Percentiles rank a stretch among this genome's conserved stretches.
These are phyloP conservation scores for Tympanuchus pallidicinctus DNA, from an alignment of 2,113 vertebrate genomes.

Conservation along the genomic window DNA sequence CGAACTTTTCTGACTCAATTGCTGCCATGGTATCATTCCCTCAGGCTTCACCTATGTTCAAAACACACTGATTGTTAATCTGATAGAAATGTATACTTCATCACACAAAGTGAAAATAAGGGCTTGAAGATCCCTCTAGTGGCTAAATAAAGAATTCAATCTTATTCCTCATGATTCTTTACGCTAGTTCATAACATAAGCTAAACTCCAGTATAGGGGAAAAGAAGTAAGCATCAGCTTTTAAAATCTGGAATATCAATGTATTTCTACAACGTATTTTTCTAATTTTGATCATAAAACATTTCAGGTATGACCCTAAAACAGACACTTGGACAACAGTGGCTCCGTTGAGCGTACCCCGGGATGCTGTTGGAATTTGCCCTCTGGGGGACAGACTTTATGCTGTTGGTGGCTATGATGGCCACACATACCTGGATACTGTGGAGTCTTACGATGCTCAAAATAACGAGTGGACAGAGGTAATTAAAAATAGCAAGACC, in stretches of 20 bases:
- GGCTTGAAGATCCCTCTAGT: slow-evolving; percentile 45
- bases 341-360: slow-evolving; percentile 89
- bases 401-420: slow-evolving; percentile 95
- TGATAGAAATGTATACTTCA: neutral
- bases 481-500: slow-evolving; percentile 45
- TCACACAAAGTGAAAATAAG: neutral
- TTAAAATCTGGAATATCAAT: neutral
- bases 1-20: neutral
- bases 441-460: slow-evolving; percentile 96
- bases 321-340: slow-evolving; percentile 94
- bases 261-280: neutral
- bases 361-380: slow-evolving; percentile 93
- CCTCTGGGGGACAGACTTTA: slow-evolving; percentile 92
- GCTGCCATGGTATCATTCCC: neutral
- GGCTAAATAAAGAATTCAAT: neutral
- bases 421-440: slow-evolving; percentile 89
- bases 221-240: fast-evolving
- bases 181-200: fast-evolving
- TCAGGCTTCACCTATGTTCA: neutral
- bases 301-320: slow-evolving; percentile 92
- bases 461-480: slow-evolving; percentile 97
- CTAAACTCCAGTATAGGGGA: fast-evolving
- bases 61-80: neutral
- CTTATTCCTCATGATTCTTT: neutral
- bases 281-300: neutral